Percentiles rank a stretch among this genome's conserved stretches.
phyloP scores from a whole-genome alignment of 2,888 invertebrate genomes.

The Pheosia tremula region DNA sequence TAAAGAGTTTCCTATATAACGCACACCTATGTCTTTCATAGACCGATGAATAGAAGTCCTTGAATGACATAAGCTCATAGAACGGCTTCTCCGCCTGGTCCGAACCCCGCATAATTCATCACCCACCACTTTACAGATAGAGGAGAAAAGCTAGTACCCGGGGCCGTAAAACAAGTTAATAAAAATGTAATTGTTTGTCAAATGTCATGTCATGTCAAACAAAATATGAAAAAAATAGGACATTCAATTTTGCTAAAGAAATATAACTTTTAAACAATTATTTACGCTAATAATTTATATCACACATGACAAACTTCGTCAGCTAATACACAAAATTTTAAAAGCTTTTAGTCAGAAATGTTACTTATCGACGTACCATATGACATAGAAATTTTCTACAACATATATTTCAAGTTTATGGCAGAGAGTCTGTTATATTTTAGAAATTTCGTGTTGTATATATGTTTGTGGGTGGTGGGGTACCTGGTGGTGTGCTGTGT shows the following conservation, averaged over 20 bases:
- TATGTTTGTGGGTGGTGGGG: slow-evolving; percentile 82
- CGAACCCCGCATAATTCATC: no score
- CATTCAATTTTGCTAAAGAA: not conserved
- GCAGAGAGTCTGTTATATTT: slow-evolving; percentile 70
- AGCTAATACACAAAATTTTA: slow-evolving; percentile 26
- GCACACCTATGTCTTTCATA: no score
- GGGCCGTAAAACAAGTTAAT: no score
- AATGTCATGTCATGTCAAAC: no score
- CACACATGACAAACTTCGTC: slow-evolving; percentile 20
- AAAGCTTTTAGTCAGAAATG: slow-evolving; percentile 70
- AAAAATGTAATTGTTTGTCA: no score
- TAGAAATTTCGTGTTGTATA: slow-evolving; percentile 72
- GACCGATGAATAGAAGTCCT: no score
- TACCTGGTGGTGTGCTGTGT: slow-evolving; percentile 78
- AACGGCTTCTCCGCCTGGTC: no score
- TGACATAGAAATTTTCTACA: slow-evolving; percentile 61
- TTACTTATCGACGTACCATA: slow-evolving; percentile 55
- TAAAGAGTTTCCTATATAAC: no score
- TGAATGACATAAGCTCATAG: no score
- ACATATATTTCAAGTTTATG: slow-evolving; percentile 65
- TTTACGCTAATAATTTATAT: not conserved
- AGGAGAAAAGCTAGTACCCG: no score
- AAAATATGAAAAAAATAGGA: no score
- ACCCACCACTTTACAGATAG: no score
- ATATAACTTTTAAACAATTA: not conserved